Evolutionary conservation across 2,888 invertebrate genomes (phyloP).

Genomic region (Automeris io): DNA sequence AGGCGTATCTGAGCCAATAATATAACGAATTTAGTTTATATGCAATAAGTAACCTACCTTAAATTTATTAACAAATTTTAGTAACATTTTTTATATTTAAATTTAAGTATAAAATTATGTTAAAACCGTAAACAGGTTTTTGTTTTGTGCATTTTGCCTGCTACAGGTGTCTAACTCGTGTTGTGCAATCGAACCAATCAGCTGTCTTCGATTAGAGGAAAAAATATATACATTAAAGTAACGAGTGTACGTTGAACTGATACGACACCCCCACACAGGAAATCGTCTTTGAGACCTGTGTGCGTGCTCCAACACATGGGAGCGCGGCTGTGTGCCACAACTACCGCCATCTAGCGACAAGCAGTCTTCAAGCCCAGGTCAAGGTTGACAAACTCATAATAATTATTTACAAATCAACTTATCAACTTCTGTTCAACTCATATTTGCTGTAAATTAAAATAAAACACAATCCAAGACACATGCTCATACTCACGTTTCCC

Average conservation of each 20-base stretch:
- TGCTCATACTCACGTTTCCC: constrained; percentile 10
- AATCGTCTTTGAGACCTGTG: constrained; percentile 33
- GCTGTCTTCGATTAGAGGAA: constrained; percentile 39
- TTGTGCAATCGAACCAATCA: constrained; percentile 41
- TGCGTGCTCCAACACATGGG: constrained; percentile 46
- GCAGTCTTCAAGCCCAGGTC: constrained; percentile 41
- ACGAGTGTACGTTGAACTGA: constrained; percentile 34
- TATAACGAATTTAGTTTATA: neutral
- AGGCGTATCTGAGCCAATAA: neutral
- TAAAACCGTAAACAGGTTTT: no score
- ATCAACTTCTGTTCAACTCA: constrained; percentile 29
- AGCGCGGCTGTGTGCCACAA: constrained; percentile 36
- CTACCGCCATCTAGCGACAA: constrained; percentile 61
- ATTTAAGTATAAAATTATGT: constrained; percentile 5
- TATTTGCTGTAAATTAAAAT: constrained; percentile 17
- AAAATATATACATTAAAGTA: constrained; percentile 35
- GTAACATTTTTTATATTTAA: neutral
- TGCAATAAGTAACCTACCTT: no score
- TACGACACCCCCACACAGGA: constrained; percentile 40
- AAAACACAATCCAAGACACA: constrained; percentile 12
- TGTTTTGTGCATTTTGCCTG: neutral
- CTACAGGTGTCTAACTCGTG: constrained; percentile 4
- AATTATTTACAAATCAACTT: constrained; percentile 58
- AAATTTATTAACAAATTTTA: no score
- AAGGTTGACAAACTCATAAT: constrained; percentile 69